Base-by-base conservation (phyloP, 2,888 invertebrate species). In the Lasius fuliginosus region DNA sequence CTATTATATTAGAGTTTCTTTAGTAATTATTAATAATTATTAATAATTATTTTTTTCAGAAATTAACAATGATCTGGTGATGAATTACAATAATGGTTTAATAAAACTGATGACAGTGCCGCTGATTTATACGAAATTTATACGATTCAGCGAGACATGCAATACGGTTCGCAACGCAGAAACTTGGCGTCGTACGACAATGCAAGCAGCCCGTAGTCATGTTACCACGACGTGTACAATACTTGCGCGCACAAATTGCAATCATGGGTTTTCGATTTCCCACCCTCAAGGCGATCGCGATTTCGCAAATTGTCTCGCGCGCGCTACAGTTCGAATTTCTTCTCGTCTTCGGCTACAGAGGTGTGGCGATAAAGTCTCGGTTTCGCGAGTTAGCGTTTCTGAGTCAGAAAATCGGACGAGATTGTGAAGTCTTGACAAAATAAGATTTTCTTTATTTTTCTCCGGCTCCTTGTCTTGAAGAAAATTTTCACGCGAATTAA, bases 241-340 rank as follows among this genome's bases (percentile, higher is more conserved):
- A 23, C 30, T 60, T 65, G 18, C 36, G 58, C 23, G 65, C 64
- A 56, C 75, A 79, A 84, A 89, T 89, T 82, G 87, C 84, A 87
- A 75, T 65, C 89, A 62, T 60, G 84, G 77, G 56, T 85, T 79
- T 87, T 87, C 87, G 84, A 87, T 88, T 87, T 87, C 82, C 82
- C 75, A 84, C 71, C 79, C 79, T 85, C 68, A 84, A 85, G 87
- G 87, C 82, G 83, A 85, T 87, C 77, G 68, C 77, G 89, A 90
- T 90, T 91, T 90, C 92, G 68, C 79, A 75, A 58, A 83, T 84
- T 64, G 77, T 79, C 62, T 79, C 40, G 60, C 49, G 56, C 56
- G 9, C 53, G 23, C 60, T 62, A 46, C 42, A n/a, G 46, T 67
- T 73, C 67, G 67, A 82, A 82, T 67, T 82, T 82, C 62, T 74